Evolutionary conservation across 2,113 vertebrate species (phyloP).

Genomic region (Maccullochella peelii): DNA sequence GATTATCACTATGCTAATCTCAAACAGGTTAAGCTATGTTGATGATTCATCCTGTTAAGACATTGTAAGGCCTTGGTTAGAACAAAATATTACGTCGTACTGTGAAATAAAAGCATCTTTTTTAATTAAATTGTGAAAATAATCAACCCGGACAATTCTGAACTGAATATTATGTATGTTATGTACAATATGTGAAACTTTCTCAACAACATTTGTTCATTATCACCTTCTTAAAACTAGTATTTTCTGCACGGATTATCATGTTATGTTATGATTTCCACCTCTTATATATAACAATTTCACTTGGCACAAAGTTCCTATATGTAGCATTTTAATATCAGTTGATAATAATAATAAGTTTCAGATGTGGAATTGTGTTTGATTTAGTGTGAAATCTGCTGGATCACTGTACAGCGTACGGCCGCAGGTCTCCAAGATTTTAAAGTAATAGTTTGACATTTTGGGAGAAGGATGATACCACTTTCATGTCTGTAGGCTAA

Average conservation of each 20-base stretch:
- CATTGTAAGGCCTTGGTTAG: too few relatives aligned
- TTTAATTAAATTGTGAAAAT: too few relatives aligned
- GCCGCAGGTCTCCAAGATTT: neutral
- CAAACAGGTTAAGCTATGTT: neutral
- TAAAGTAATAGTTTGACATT: neutral
- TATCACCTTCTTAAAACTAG: neutral
- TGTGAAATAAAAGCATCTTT: too few relatives aligned
- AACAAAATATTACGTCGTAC: too few relatives aligned
- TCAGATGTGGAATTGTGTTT: neutral
- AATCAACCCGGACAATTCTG: too few relatives aligned
- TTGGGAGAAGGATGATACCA: neutral
- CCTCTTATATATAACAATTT: neutral
- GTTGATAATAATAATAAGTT: neutral
- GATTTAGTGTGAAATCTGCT: neutral
- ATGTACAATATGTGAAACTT: neutral
- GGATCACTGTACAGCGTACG: neutral
- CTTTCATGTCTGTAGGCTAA: neutral
- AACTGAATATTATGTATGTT: too few relatives aligned
- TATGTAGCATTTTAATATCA: neutral
- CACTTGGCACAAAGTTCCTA: neutral
- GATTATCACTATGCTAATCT: too few relatives aligned
- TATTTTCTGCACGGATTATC: neutral
- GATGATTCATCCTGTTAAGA: neutral
- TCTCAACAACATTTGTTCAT: neutral
- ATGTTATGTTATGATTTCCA: neutral